Percentiles rank a stretch among this genome's conserved stretches.
Evolutionary conservation across 2,888 invertebrate species (phyloP).

Genomic region (Poecilus cupreus): DNA sequence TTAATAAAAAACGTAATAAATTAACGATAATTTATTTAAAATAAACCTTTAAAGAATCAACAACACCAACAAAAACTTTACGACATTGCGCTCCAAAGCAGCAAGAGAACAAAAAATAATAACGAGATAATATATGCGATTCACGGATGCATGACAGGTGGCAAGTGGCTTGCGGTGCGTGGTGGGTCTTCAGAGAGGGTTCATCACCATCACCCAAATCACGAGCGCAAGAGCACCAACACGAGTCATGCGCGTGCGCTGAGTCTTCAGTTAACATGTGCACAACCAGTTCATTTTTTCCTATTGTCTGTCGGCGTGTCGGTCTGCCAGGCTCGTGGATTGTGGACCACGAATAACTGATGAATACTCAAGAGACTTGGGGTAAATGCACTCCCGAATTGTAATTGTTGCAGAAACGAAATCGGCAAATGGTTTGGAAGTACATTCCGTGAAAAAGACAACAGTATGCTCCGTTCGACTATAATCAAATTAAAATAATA

Average conservation of each 20-base stretch:
- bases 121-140: conserved; percentile 34
- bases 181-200: background rate
- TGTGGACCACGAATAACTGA: background rate
- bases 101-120: background rate
- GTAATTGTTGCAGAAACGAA: no score
- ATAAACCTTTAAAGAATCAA: no score
- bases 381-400: conserved; percentile 9
- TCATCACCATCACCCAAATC: background rate
- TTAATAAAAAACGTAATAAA: no score
- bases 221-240: no score
- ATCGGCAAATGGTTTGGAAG: no score
- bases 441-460: no score
- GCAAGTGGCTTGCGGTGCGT: background rate
- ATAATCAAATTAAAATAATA: no score
- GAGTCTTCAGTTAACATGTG: conserved; percentile 38
- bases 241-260: conserved; percentile 20
- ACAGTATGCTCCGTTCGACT: no score
- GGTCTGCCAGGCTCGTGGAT: no score
- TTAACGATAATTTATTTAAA: no score
- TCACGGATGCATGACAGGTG: conserved; percentile 13
- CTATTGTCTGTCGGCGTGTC: conserved; percentile 44
- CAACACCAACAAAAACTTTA: background rate
- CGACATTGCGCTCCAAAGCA: background rate
- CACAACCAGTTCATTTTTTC: conserved; percentile 50
- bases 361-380: conserved; percentile 31